Base-by-base conservation (phyloP, 1,140 invertebrate genomes). In the Ostrea denselamellosa region DNA sequence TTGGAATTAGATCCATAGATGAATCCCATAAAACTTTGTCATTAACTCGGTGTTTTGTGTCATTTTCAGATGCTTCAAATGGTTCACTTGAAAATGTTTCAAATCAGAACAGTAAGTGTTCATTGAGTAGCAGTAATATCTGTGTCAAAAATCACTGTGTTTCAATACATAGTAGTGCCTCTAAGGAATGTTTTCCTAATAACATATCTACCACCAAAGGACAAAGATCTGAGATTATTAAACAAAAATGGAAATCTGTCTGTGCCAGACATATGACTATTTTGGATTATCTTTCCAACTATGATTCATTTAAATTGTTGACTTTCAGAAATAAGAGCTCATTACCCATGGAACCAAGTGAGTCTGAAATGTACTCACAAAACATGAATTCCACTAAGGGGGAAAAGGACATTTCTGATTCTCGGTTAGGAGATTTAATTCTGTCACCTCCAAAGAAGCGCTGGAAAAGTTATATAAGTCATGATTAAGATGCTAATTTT, bases 1-100 rank as follows among this genome's bases (percentile, higher is more conserved):
- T 77, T 77, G 68, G 68, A 77, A 77, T 77, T 77, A 77, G 28
- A 77, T 77, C 68, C 68, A 77, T 77, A 77, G 68, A 77, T 34
- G 25, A 77, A 28, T 34, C 68, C 28, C 14, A 14, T 25, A 77
- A 77, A 77, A 34, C 2, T 25, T 14, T 17, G 1, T 77, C 68
- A 12, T 12, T 77, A 44, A 28, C 25, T 77, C 68, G 10, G 28
- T 28, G 25, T 77, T 77, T 8, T 10, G 28, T 34, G 25, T 10
- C 25, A 17, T 34, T 77, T 77, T 14, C 68, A 62, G 58, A 62
- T 5, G 7, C 9, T 62, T 62, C 58, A 77, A 77, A 12, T 44
- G 25, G 12, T 28, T 28, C 68, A 8, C 22, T 28, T 28, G 28
- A 44, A 12, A 28, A 34, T 71, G 9, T 28, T 28, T 77, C 28